phyloP scores from a whole-genome alignment of 2,888 invertebrate species.

The Oasisia sp. region DNA sequence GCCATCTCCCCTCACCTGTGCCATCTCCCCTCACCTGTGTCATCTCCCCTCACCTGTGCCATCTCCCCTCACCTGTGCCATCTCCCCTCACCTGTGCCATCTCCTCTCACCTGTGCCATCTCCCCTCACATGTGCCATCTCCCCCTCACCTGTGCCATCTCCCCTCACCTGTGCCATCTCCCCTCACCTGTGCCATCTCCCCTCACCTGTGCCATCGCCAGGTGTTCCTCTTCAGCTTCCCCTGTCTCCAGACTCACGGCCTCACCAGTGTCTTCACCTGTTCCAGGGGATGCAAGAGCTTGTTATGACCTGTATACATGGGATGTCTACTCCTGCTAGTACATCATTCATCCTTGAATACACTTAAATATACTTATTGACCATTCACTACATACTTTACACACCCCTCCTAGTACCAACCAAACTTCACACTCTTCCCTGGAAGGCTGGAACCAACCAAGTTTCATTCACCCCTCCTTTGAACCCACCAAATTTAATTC shows the following conservation, averaged over 20 bases:
- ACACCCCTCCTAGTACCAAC: background rate
- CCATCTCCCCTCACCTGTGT: background rate
- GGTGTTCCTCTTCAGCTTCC: background rate
- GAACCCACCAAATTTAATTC: background rate
- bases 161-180: background rate
- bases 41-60: background rate
- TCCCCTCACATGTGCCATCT: background rate
- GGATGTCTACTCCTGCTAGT: background rate
- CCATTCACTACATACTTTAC: background rate
- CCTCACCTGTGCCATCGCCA: background rate
- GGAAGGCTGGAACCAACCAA: too few species aligned
- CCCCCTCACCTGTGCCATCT: background rate
- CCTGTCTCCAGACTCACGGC: background rate
- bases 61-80: background rate
- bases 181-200: background rate
- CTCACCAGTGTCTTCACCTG: background rate
- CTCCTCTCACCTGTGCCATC: background rate
- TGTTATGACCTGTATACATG: background rate
- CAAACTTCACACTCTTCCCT: background rate
- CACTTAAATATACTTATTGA: too few species aligned
- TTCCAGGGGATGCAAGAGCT: background rate
- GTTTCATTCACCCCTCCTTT: background rate
- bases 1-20: background rate
- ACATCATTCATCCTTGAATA: too few species aligned
- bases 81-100: background rate